Conservation (phyloP, 2,888 invertebrate genomes). For the Carterocephalus palaemon region DNA sequence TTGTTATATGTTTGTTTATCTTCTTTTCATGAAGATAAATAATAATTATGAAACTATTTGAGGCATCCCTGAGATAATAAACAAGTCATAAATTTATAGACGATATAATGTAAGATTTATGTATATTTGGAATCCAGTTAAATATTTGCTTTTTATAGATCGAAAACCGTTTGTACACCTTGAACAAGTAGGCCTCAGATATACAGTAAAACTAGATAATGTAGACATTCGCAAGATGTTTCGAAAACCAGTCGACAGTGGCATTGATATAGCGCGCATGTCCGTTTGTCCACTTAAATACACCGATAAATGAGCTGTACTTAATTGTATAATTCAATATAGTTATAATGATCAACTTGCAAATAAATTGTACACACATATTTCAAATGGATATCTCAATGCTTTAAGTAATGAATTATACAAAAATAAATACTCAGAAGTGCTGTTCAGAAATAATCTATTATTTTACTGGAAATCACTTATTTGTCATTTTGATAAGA, state of each 20-base stretch:
- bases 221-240: conserved; percentile 45
- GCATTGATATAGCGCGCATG: conserved; percentile 35
- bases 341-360: conserved; percentile 17
- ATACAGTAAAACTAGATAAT: conserved; percentile 22
- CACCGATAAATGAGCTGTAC: conserved; percentile 31
- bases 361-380: conserved; percentile 15
- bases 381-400: conserved; percentile 7
- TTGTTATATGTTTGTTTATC: too few relatives aligned
- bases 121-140: too few relatives aligned
- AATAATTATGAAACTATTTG: too few relatives aligned
- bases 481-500: conserved; percentile 1
- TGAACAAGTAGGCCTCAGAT: too few relatives aligned
- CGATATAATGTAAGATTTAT: too few relatives aligned
- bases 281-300: conserved; percentile 31
- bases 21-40: too few relatives aligned
- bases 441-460: neutral
- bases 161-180: too few relatives aligned
- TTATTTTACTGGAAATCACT: conserved; percentile 4
- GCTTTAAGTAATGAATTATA: conserved; percentile 5
- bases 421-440: conserved; percentile 2
- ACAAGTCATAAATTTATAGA: too few relatives aligned
- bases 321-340: conserved; percentile 29
- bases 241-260: conserved; percentile 42
- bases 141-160: too few relatives aligned
- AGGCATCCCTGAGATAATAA: too few relatives aligned